A percentile compares a stretch with the other conserved stretches of the same genome.
These are phyloP conservation scores for Tetrapedia diversipes DNA, from an alignment of 2,888 invertebrate genomes.

Conservation along the genomic window DNA sequence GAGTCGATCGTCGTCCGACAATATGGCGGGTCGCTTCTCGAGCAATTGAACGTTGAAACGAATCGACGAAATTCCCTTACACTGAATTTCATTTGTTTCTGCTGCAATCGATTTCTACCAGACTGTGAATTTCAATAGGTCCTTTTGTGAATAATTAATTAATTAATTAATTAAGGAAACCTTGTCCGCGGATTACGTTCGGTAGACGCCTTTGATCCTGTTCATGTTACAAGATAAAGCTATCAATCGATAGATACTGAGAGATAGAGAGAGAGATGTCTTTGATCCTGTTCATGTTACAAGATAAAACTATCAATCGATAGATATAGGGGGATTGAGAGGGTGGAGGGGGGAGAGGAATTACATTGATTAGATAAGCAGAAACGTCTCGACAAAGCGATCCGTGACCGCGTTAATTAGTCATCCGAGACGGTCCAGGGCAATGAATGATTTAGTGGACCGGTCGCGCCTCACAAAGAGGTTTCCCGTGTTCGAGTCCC, in stretches of 20 bases:
- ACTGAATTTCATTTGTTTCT: background rate
- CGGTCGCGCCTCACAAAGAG: conserved; percentile 77
- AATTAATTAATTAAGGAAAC: too few species aligned
- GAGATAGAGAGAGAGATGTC: too few species aligned
- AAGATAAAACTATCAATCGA: conserved; percentile 21
- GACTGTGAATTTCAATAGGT: too few species aligned
- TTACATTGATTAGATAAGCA: conserved; percentile 62
- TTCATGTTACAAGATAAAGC: too few species aligned
- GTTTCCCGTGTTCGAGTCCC: conserved; percentile 79
- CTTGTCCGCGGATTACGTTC: background rate
- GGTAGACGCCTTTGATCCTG: background rate
- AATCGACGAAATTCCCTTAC: background rate
- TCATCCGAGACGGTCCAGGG: conserved; percentile 77
- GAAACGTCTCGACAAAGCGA: conserved; percentile 66
- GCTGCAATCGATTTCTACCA: background rate
- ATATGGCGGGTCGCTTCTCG: background rate
- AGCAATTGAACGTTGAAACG: background rate
- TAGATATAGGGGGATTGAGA: too few species aligned
- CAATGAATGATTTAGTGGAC: conserved; percentile 78
- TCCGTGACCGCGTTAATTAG: conserved; percentile 74
- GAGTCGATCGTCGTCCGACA: background rate
- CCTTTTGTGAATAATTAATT: too few species aligned
- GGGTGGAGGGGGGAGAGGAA: too few species aligned
- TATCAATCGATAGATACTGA: too few species aligned
- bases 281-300: too few species aligned